Evolutionary conservation across 1,140 invertebrate genomes (phyloP), one percentile per base, ranked within the genome.

Genomic region (Philopotamus ludificatus): DNA sequence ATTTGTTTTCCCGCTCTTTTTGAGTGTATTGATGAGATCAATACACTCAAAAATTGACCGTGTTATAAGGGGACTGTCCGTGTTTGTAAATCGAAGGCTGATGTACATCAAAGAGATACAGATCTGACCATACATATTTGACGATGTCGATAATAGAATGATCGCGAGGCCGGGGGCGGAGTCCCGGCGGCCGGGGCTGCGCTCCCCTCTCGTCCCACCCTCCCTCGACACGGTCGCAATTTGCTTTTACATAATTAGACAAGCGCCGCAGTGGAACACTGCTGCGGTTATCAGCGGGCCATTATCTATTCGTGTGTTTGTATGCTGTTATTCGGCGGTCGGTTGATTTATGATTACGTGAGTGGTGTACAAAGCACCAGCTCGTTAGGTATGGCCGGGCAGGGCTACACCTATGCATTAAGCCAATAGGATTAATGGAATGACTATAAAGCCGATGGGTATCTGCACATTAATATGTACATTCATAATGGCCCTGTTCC

Each of bases 231-330:
- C 18, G 23, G 3, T 16, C 20, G 22, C 57, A 60, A 47, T 60
- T 60, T 47, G 57, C 57, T 53, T 63, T 63, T 54, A 63, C 61
- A 63, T 63, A 63, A 63, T 63, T 63, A 54, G 61, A 45, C 49
- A 26, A 54, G 34, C 47, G 34, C 34, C 26, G 34, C 50, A 28
- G 22, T 57, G 25, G 53, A 25, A 57, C 53, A 34, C n/a, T 57
- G 53, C 26, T 39, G 53, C 21, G 53, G 53, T 57, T 63, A 63
- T 63, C 61, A 42, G 50, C 9, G 1, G 8, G 1, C 22, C 50
- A 63, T 63, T 63, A 63, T 63, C 61, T 63, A 63, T 63, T 54
- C 61, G 28, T 53, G 53, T 34, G 47, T 12, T 45, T 42, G 23
- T 34, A 22, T 49, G n/a, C 47, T 44, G 57, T 22, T 60, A 47